Evolutionary conservation across 1,140 invertebrate species (phyloP), one percentile per base, ranked within the genome.

Genomic region (Steinernema feltiae): DNA sequence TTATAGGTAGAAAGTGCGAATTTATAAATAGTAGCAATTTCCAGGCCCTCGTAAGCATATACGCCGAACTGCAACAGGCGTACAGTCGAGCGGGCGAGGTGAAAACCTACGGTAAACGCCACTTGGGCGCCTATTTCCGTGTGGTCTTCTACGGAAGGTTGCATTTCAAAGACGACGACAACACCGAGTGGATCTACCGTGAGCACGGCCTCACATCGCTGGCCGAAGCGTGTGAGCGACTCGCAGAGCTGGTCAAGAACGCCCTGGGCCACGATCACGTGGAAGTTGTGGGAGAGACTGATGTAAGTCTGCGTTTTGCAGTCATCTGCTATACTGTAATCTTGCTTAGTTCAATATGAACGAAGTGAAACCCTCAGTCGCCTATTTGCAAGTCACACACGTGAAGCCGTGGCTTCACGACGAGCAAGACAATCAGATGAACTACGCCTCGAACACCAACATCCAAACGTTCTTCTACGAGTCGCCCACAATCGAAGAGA

Each of bases 181-280:
- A 92, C 0, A 90, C 93, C 29, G 94, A 97, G 83, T 97, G 93
- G 84, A 91, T 98, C 77, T 98, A 97, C 83, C 96, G 96, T 86
- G 94, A 97, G 86, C 94, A 94, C 0, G 95, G 96, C 87, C 89
- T 97, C 1, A 97, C 95, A 1, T 92, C 92, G 0, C 88, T 98
- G 1, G 92, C 94, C 75, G 95, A 97, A 88, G 93, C 97, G 76
- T 95, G 94, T 1, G 93, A 96, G 83, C 89, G 94, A 71, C 88
- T 91, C 21, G 69, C 82, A 2, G 70, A 82, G 82, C 32, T 63
- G 3, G 46, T 82, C 0, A 53, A 81, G 27, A 41, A 79, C 21
- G 27, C 76, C 12, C 72, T 83, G 15, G 78, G 82, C 0, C 81
- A 83, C 46, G 82, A 84, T 71, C 63, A 73, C n/a, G 82, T 83